phyloP scores from a whole-genome alignment of 2,797 vertebrate genomes.

The Columba guinea region DNA sequence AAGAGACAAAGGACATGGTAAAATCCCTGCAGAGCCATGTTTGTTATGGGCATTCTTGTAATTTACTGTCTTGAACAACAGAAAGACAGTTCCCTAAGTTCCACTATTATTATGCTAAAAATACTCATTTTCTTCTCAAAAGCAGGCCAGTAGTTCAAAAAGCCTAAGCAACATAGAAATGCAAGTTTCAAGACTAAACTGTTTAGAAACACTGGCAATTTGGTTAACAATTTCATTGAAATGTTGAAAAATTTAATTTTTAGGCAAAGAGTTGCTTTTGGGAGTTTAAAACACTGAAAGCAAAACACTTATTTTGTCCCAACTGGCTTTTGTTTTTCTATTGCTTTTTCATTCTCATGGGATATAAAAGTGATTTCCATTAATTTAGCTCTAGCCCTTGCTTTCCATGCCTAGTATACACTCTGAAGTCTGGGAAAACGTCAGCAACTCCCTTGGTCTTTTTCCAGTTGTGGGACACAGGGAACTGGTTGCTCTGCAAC shows the following conservation, averaged over 20 bases:
- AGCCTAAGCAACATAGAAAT: background rate
- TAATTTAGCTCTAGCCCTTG: background rate
- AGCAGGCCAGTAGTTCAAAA: background rate
- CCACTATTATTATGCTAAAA: background rate
- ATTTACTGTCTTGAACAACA: background rate
- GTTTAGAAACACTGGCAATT: background rate
- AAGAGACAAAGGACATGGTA: conserved; percentile 30
- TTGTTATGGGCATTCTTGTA: background rate
- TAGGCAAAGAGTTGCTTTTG: background rate
- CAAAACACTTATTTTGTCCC: background rate
- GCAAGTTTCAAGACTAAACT: background rate
- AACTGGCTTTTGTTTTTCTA: background rate
- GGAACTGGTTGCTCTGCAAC: background rate
- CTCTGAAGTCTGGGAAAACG: background rate
- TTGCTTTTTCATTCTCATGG: background rate
- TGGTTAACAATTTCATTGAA: background rate
- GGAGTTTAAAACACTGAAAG: background rate
- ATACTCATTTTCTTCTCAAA: background rate
- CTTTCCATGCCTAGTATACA: background rate
- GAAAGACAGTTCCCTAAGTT: background rate
- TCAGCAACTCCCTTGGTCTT: background rate
- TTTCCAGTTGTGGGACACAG: background rate
- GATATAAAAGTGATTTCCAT: background rate
- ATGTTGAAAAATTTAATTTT: background rate
- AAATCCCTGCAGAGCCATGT: background rate